Evolutionary conservation across 1,140 invertebrate species (phyloP).

Genomic region (Drosophila sproati): DNA sequence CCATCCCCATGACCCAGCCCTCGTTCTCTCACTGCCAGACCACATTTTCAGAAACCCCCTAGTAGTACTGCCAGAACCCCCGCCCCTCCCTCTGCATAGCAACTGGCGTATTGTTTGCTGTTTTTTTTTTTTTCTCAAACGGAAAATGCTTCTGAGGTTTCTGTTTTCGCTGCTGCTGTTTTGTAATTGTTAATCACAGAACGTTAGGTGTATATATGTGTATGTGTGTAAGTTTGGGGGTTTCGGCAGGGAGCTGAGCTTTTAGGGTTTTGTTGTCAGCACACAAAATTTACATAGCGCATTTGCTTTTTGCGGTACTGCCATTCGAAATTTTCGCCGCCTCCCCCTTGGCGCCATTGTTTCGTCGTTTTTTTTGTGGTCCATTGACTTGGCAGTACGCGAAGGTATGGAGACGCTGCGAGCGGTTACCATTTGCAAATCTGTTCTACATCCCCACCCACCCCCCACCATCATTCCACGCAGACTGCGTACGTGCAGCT

Average conservation of each 20-base stretch:
- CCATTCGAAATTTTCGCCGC: slow-evolving; percentile 25
- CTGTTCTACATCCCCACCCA: slow-evolving; percentile 2
- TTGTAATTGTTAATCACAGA: slow-evolving; percentile 80
- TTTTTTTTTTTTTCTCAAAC: slow-evolving; percentile 40
- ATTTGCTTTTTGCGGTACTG: slow-evolving; percentile 15
- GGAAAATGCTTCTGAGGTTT: slow-evolving; percentile 45
- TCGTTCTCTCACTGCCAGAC: neutral
- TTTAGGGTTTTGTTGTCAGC: slow-evolving; percentile 32
- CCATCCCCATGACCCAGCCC: neutral
- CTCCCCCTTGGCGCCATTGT: slow-evolving; percentile 27
- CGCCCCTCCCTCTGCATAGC: neutral
- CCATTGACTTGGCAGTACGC: slow-evolving; percentile 30
- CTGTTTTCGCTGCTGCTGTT: slow-evolving; percentile 49
- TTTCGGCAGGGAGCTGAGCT: neutral
- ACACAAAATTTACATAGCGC: slow-evolving; percentile 43
- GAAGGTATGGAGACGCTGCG: neutral
- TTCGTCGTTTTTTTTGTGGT: slow-evolving; percentile 44
- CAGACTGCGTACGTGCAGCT: slow-evolving; percentile 58
- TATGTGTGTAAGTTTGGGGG: slow-evolving; percentile 11
- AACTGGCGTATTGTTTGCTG: slow-evolving; percentile 27
- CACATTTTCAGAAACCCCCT: neutral
- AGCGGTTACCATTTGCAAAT: slow-evolving; percentile 36
- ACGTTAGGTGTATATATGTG: slow-evolving; percentile 32
- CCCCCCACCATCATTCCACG: neutral
- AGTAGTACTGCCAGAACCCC: neutral